These are phyloP conservation scores for Liasis olivaceus DNA, from an alignment of 2,797 vertebrate species.

Conservation along the genomic window DNA sequence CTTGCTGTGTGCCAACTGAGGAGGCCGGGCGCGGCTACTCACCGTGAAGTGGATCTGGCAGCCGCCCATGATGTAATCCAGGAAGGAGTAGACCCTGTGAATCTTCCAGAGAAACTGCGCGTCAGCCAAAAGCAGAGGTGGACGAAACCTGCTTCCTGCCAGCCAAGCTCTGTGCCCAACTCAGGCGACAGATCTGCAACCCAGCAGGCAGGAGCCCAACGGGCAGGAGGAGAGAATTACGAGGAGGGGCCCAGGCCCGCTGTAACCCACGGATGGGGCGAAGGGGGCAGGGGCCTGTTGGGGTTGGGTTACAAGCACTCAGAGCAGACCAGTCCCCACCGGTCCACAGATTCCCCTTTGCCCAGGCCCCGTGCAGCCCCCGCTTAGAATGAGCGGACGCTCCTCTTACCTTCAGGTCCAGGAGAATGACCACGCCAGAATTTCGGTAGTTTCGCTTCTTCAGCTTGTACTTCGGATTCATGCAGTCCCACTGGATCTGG, in stretches of 20 bases:
- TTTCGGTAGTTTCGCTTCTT: conserved; percentile 96
- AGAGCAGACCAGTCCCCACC: neutral
- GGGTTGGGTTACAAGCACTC: neutral
- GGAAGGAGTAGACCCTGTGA: conserved; percentile 94
- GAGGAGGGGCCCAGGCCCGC: neutral
- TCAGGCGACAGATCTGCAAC: neutral
- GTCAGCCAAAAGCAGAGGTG: neutral
- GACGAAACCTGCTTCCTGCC: neutral
- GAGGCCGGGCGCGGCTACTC: conserved; percentile 59
- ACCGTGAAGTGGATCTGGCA: conserved; percentile 98
- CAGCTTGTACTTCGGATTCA: conserved; percentile 94
- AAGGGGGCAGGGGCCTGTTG: neutral
- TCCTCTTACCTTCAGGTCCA: conserved; percentile 86
- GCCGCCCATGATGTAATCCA: conserved; percentile 98
- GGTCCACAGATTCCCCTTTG: too few relatives aligned
- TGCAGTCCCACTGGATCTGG: conserved; percentile 93
- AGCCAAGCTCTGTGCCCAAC: rapidly evolving
- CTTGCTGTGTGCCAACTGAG: neutral
- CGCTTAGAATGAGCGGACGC: rapidly evolving
- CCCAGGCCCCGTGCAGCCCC: neutral
- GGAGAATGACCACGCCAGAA: conserved; percentile 89
- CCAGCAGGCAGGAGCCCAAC: neutral
- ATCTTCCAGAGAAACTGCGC: conserved; percentile 71
- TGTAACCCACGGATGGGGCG: neutral
- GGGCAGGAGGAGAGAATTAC: neutral